These are phyloP conservation scores for Meriones psammophilus DNA, from an alignment of 2,797 vertebrate genomes.

Conservation along the genomic window DNA sequence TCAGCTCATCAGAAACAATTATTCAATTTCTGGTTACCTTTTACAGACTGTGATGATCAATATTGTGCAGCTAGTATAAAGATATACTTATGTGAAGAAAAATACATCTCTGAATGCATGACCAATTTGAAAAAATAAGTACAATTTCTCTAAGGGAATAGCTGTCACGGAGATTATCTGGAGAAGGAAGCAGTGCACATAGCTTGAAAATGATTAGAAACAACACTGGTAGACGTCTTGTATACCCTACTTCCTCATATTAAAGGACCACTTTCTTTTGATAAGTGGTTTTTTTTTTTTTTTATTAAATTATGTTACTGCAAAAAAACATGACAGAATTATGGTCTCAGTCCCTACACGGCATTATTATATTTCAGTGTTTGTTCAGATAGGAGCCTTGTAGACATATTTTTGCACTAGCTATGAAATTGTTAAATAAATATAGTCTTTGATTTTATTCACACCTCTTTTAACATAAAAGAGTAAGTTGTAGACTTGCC, in stretches of 20 bases:
- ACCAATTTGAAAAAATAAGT: slow-evolving; percentile 31
- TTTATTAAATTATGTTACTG: slow-evolving; percentile 45
- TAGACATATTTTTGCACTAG: not conserved
- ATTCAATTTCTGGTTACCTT: slow-evolving; percentile 35
- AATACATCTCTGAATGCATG: not conserved
- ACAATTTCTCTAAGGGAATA: not conserved
- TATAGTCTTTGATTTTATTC: slow-evolving; percentile 8
- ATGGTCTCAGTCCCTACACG: slow-evolving; percentile 29
- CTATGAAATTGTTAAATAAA: slow-evolving; percentile 36
- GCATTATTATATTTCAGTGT: slow-evolving; percentile 11
- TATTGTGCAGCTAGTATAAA: slow-evolving; percentile 1
- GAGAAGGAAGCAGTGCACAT: not conserved
- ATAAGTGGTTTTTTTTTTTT: slow-evolving; percentile 23
- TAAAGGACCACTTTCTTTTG: slow-evolving; percentile 13
- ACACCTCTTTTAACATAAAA: slow-evolving; percentile 11
- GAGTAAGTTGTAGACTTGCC: not conserved
- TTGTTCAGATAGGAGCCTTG: slow-evolving; percentile 1
- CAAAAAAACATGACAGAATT: slow-evolving; percentile 48
- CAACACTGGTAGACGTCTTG: not conserved
- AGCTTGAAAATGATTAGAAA: slow-evolving; percentile 39
- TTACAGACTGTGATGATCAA: slow-evolving; percentile 21
- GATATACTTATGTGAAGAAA: slow-evolving; percentile 7
- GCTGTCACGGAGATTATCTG: not conserved
- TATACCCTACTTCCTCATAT: not conserved
- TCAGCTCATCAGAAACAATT: slow-evolving; percentile 23